A percentile compares a stretch with the other conserved stretches of the same genome.
Conservation (phyloP, 2,797 vertebrate species). For the Trematomus bernacchii region DNA sequence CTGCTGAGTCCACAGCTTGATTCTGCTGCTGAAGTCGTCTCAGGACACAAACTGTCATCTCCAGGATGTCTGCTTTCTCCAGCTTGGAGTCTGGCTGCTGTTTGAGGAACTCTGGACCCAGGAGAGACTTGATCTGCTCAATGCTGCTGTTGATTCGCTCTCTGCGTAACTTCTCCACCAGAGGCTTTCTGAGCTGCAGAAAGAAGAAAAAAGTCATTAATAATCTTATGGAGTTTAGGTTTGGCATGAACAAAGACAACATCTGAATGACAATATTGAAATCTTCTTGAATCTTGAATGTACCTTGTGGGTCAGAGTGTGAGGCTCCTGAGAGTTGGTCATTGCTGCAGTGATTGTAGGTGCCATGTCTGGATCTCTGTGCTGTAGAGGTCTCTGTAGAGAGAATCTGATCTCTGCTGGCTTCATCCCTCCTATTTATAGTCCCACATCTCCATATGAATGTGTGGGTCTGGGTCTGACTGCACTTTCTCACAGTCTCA, state of each 20-base stretch:
- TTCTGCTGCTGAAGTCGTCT: slow-evolving; percentile 56
- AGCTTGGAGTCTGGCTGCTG: slow-evolving; percentile 83
- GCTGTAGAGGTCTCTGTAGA: slow-evolving; percentile 68
- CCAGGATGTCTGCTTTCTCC: slow-evolving; percentile 84
- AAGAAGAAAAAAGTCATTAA: neutral
- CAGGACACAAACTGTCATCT: slow-evolving; percentile 83
- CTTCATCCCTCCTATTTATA: slow-evolving; percentile 85
- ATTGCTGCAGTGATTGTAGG: slow-evolving; percentile 58
- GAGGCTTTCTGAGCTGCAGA: slow-evolving; percentile 83
- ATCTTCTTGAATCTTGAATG: slow-evolving; percentile 38
- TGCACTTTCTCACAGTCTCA: slow-evolving; percentile 89
- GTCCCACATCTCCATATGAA: slow-evolving; percentile 82
- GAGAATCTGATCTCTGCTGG: slow-evolving; percentile 60
- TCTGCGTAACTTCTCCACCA: slow-evolving; percentile 86
- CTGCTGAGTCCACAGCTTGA: slow-evolving; percentile 43
- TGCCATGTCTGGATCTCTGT: slow-evolving; percentile 64
- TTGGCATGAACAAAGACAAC: neutral
- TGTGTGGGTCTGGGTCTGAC: slow-evolving; percentile 84
- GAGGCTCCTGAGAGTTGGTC: slow-evolving; percentile 65
- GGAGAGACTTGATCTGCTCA: slow-evolving; percentile 80
- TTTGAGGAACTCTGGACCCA: slow-evolving; percentile 81
- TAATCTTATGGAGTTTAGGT: neutral
- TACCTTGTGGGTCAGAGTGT: slow-evolving; percentile 77
- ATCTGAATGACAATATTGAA: neutral
- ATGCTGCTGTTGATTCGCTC: slow-evolving; percentile 79